phyloP scores from a whole-genome alignment of 2,888 invertebrate genomes.

The Therioaphis trifolii region DNA sequence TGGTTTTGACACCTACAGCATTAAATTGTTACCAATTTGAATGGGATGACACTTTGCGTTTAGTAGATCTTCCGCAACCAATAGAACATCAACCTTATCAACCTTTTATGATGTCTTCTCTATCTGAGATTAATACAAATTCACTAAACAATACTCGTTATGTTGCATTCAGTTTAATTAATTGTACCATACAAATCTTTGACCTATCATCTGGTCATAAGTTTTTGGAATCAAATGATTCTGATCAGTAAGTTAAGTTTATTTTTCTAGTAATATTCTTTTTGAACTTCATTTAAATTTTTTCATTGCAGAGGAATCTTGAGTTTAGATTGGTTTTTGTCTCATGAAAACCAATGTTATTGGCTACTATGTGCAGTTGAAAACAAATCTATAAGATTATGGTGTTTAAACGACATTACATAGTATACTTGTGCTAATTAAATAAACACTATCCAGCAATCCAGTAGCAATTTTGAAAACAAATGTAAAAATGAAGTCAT shows the following conservation, averaged over 20 bases:
- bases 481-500: conserved; percentile 44
- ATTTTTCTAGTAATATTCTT: conserved; percentile 16
- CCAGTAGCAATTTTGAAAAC: background rate
- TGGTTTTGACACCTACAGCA: conserved; percentile 30
- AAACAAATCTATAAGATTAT: conserved; percentile 58
- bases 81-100: background rate
- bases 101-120: conserved; percentile 4
- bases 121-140: background rate
- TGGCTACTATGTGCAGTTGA: conserved; percentile 62
- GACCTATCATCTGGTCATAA: conserved; percentile 28
- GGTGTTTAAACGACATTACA: conserved; percentile 52
- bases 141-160: conserved; percentile 9
- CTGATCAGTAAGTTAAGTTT: conserved; percentile 39
- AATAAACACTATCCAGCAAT: background rate
- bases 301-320: conserved; percentile 35
- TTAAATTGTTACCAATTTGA: background rate
- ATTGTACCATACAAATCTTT: conserved; percentile 45
- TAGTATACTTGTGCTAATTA: conserved; percentile 25
- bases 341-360: conserved; percentile 3
- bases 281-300: too few species aligned
- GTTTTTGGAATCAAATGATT: conserved; percentile 35
- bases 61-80: background rate
- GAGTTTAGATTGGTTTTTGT: conserved; percentile 53
- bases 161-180: conserved; percentile 42
- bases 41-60: background rate